Base-by-base conservation (phyloP, 2,797 vertebrate species). In the Artibeus jamaicensis region DNA sequence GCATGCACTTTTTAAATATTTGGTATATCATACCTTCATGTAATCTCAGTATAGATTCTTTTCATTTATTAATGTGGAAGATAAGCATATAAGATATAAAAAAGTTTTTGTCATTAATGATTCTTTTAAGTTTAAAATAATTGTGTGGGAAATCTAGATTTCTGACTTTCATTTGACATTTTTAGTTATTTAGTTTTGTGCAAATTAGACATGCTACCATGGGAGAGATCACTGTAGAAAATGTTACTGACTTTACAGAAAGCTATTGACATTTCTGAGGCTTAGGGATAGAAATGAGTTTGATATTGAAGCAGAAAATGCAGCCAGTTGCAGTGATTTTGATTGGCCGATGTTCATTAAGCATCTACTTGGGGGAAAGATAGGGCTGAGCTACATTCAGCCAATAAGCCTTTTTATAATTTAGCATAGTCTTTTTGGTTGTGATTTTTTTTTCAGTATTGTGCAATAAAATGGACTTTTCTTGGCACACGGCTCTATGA, bases 61-160 rank as follows among this genome's bases (percentile, higher is more conserved):
- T 32, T 22, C 42, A 29, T 89, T 86, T 89, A 71, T 82, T 53
- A 46, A 57, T 87, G 48, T 81, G n/a, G 32, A 88, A 81, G 6
- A 32, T 79, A 76, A 94, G 10, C 32, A 86, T 57, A 67, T 91
- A 32, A 62, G 19, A 83, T 74, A 44, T 0, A 77, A 94, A 11
- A 85, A 89, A 59, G 7, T 74, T 91, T 5, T 34, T 57, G 37
- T 71, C 78, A 37, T 48, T 73, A 65, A 71, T 91, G 21, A 55
- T 59, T 86, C 87, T 76, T 71, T 18, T n/a, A 55, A 19, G 3
- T 71, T 95, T 86, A 86, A 86, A 89, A 94, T 88, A 91, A 94
- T 94, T 94, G 59, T 1, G 53, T 89, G 53, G 15, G 39, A 95
- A 86, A 94, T 86, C 10, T 85, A 92, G 50, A 89, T 83, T 96